Base-by-base conservation (phyloP, 2,113 vertebrate species). In the Protobothrops flavoviridis region DNA sequence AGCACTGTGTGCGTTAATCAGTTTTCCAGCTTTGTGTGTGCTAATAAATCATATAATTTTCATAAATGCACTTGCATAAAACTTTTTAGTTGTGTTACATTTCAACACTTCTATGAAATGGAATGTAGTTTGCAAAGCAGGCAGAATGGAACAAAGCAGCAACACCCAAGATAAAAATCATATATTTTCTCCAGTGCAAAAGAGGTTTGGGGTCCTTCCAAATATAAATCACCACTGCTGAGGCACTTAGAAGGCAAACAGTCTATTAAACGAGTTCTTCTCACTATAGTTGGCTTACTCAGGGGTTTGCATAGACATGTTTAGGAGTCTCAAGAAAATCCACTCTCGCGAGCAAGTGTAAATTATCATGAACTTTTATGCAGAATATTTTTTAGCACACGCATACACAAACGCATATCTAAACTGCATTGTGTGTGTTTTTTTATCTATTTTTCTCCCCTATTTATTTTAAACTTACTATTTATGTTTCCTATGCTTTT, bases 121-220 rank as follows among this genome's bases (percentile, higher is more conserved):
- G 90, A 91, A 91, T 93, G n/a, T 2, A 86, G 56, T 33, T 0
- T 48, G 0, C 21, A 69, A 86, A 96, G 52, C 85, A 94, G 93
- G 52, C 20, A 87, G 74, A 92, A 56, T 87, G 56, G 93, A 94
- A 74, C 33, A 23, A 88, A 86, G n/a, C 1, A 93, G 87, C 93
- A 93, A 0, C 26, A 7, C 2, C 0, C 59, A 0, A 91, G 91
- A 95, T 74, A 15, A 43, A 94, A 92, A 56, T 5, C 85, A 90
- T 90, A 45, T 90, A 87, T 64, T 94, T 64, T 92, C 81, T 59
- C 0, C 0, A 0, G 23, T 23, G 92, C 74, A 90, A 90, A 87
- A 50, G 12, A 85, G 74, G 0, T 0, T 0, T 91, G 93, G 7
- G 69, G 53, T 53, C 39, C 3, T 17, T 17, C 43, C 87, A 87